Base-by-base conservation (phyloP, 2,113 vertebrate species). In the Leucoraja erinaceus region DNA sequence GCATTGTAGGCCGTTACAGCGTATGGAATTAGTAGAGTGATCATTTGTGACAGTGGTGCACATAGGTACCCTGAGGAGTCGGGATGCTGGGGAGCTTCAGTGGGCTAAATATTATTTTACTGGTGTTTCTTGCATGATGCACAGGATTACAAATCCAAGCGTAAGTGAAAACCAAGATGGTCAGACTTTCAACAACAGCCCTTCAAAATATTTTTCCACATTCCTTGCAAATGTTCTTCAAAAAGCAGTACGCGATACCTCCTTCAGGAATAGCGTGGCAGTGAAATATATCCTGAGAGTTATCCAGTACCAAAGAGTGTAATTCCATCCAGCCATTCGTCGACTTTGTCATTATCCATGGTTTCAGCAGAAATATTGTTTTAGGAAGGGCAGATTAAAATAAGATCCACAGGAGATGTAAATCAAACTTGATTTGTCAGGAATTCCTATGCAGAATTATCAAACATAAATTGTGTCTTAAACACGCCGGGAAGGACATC, bases 131-230 rank as follows among this genome's bases (percentile, higher is more conserved):
- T 86, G 6, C 31, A 14, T 28, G 54, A 22, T 56, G n/a, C 54
- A 86, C 25, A 61, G 25, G 83, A 61, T 10, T 61, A 86, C 11
- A 14, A 31, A 14, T 61, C 12, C 7, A 63, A n/a, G 11, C 61
- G 16, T 31, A 63, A 86, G 18, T 81, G 20, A 8, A 81, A 54
- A 81, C 4, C 83, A 86, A 63, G 5, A 2, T 84, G 20, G 5
- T 63, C 25, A 86, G 83, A 14, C 31, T 84, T 61, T 86, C 59
- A 86, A 31, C 14, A 86, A 63, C 16, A 63, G 83, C 5, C 83
- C 28, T 86, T 86, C 61, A 61, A 77, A 86, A 63, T 31, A 86
- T 86, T 86, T 86, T 63, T 14, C 83, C 10, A 6, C 83, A 86
- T 63, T 28, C 12, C 1, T 86, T 86, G 28, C 83, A 86, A 63